Evolutionary conservation across 2,113 vertebrate genomes (phyloP).

Genomic region (Pituophis catenifer): DNA sequence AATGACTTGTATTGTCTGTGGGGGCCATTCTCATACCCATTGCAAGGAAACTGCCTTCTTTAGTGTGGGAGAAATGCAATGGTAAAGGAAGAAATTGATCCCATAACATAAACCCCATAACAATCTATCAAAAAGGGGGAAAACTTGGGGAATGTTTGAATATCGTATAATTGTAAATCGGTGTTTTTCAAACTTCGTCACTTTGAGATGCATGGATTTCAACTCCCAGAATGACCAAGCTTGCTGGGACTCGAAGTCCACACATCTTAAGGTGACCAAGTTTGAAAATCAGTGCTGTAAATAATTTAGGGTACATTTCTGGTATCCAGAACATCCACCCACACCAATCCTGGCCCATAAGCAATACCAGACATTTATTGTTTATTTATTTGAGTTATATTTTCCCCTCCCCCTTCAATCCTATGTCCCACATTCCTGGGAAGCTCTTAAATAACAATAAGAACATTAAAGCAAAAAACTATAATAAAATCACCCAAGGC

Average conservation of each 20-base stretch:
- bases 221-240: not conserved
- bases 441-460: not conserved
- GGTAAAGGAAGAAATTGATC: not conserved
- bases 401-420: not conserved
- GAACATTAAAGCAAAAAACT: not conserved
- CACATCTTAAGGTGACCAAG: not conserved
- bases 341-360: not conserved
- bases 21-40: not conserved
- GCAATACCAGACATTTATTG: not conserved
- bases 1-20: not conserved
- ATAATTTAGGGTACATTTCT: not conserved
- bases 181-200: not conserved
- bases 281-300: not conserved
- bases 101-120: not conserved
- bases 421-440: not conserved
- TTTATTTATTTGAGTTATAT: not conserved
- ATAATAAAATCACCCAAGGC: not conserved
- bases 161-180: not conserved
- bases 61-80: not conserved
- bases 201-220: not conserved
- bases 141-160: not conserved
- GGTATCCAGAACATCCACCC: not conserved
- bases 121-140: not conserved
- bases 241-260: not conserved
- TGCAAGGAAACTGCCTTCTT: not conserved